A percentile compares a stretch with the other conserved stretches of the same genome.
Evolutionary conservation across 2,113 vertebrate genomes (phyloP).

Genomic region (Piprites chloris): DNA sequence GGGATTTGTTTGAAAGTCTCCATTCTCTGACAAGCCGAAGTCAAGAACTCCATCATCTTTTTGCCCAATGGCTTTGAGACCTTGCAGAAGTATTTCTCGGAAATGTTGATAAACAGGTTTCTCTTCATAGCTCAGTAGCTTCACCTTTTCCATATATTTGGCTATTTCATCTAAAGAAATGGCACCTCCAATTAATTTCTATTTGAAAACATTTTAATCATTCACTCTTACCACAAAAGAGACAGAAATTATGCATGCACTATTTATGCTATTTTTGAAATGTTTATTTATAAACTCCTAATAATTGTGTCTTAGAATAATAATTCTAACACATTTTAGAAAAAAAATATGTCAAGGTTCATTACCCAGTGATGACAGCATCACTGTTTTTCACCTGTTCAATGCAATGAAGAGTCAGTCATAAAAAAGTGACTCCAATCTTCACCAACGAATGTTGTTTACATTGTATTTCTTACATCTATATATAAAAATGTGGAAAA

Average conservation of each 20-base stretch:
- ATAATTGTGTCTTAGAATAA: constrained; percentile 35
- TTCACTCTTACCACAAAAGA: not conserved
- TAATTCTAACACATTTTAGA: not conserved
- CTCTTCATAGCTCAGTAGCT: constrained; percentile 81
- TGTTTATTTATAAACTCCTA: constrained; percentile 23
- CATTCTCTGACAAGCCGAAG: constrained; percentile 70
- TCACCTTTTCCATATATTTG: constrained; percentile 88
- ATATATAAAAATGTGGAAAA: not conserved
- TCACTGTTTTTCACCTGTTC: not conserved
- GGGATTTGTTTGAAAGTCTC: constrained; percentile 32
- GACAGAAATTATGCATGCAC: not conserved
- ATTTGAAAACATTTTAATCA: constrained; percentile 13
- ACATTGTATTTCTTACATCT: not conserved
- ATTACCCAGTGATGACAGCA: constrained; percentile 22
- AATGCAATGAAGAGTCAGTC: not conserved
- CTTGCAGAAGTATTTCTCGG: constrained; percentile 82
- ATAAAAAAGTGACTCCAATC: not conserved
- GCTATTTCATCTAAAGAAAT: constrained; percentile 83
- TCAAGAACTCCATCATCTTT: constrained; percentile 85
- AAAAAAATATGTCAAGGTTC: constrained; percentile 30
- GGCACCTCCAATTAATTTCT: constrained; percentile 30
- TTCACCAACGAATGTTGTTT: not conserved
- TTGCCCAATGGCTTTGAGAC: constrained; percentile 80
- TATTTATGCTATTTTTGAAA: not conserved
- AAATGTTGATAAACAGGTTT: constrained; percentile 85